phyloP scores from a whole-genome alignment of 2,888 invertebrate species.

The Himalopsyche japonica region DNA sequence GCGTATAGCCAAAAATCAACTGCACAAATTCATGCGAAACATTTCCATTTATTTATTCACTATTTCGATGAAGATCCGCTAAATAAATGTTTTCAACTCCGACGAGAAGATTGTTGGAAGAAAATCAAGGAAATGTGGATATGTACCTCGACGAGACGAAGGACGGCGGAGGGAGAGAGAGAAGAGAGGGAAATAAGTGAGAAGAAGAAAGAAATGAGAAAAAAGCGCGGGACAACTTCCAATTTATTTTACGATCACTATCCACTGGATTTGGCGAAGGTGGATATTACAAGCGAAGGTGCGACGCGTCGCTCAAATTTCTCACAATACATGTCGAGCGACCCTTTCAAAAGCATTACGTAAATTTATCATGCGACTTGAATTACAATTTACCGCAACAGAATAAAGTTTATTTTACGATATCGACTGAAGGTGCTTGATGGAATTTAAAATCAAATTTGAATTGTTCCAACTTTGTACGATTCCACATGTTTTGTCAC shows the following conservation, averaged over 20 bases:
- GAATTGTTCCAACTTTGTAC: too few relatives aligned
- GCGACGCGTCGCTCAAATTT: not conserved
- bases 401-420: too few relatives aligned
- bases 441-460: too few relatives aligned
- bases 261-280: not conserved
- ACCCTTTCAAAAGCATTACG: too few relatives aligned
- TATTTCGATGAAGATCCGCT: not conserved
- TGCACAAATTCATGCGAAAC: too few relatives aligned
- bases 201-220: not conserved
- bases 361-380: too few relatives aligned
- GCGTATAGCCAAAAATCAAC: too few relatives aligned
- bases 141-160: not conserved
- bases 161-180: not conserved
- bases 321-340: too few relatives aligned
- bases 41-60: not conserved
- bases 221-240: not conserved
- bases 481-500: too few relatives aligned
- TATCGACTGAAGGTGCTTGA: too few relatives aligned
- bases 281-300: not conserved
- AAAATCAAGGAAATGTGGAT: not conserved
- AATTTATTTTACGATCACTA: conserved; percentile 1
- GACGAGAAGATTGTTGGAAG: not conserved
- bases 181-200: not conserved
- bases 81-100: not conserved
- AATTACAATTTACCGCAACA: too few relatives aligned